A percentile compares a stretch with the other conserved stretches of the same genome.
Evolutionary conservation across 2,888 invertebrate genomes (phyloP).

Genomic region (Pseudanteris insignis): DNA sequence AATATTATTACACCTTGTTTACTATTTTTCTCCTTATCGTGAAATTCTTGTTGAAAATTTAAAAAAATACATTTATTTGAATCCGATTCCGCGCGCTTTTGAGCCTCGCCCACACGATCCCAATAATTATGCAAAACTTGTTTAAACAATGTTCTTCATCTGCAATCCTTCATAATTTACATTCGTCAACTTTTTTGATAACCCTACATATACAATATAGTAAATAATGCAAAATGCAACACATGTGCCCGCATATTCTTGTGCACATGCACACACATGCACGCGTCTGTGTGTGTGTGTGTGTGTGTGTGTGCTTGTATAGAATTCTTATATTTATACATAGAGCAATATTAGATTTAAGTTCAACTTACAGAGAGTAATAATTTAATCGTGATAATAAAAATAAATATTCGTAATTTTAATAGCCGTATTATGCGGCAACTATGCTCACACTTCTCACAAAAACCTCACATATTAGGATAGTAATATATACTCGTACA

Average conservation of each 20-base stretch:
- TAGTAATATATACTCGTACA: constrained; percentile 27
- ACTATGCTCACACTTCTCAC: constrained; percentile 19
- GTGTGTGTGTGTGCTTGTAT: constrained; percentile 11
- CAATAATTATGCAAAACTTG: constrained; percentile 58
- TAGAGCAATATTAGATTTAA: constrained; percentile 52
- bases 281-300: neutral
- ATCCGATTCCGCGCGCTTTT: constrained; percentile 52
- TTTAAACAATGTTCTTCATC: constrained; percentile 40
- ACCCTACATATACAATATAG: constrained; percentile 44
- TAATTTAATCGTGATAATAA: constrained; percentile 50
- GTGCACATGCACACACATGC: constrained; percentile 29
- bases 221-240: constrained; percentile 42
- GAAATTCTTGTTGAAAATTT: constrained; percentile 61
- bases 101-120: constrained; percentile 45
- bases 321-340: constrained; percentile 42
- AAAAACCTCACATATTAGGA: constrained; percentile 8
- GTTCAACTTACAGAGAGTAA: constrained; percentile 50
- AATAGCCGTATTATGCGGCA: constrained; percentile 34
- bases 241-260: constrained; percentile 26
- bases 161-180: constrained; percentile 35
- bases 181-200: constrained; percentile 45
- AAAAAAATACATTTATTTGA: constrained; percentile 67
- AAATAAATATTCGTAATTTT: constrained; percentile 51
- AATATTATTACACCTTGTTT: no score
- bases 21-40: constrained; percentile 46